Evolutionary conservation across 2,888 invertebrate genomes (phyloP), one percentile per base, ranked within the genome.

Genomic region (Leucoma salicis): DNA sequence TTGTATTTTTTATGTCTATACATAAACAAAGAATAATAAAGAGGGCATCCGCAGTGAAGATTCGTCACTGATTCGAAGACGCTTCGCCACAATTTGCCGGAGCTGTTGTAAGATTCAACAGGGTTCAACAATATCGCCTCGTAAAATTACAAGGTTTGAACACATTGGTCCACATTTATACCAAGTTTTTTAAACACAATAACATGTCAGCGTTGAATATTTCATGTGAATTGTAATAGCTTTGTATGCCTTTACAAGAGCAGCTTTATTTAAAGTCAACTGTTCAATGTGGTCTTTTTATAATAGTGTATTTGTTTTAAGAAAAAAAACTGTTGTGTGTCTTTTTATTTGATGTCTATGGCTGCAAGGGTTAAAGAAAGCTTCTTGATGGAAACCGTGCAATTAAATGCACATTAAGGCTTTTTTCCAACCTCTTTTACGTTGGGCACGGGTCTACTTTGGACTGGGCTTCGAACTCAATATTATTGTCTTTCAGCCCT

Each of bases 131-230:
- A 57, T 29, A 29, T 11, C 60, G 7, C 13, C 57, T 66, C 66
- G 56, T 63, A 66, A 62, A 64, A 66, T 64, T 63, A 66, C 60
- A 65, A 63, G 61, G 57, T 57, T 65, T 59, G 58, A 62, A 52
- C 29, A 14, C 7, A 18, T 18, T 18, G 24, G 45, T 42, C 44
- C 46, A 57, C 64, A 61, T 67, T 72, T 65, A 58, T 53, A 63
- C 27, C n/a, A 27, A 58, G 65, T 72, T 72, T 70, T 70, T 63
- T 63, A 66, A 49, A 55, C 53, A 59, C 63, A 67, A 79, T 70
- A 68, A 66, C 59, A 64, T 66, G 71, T 70, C 64, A 61, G 67
- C 68, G 73, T 74, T 82, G 80, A 75, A 82, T 82, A 56, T 78
- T 81, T 75, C 77, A 81, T 80, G 70, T 66, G 75, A 65, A 78